A percentile compares a stretch with the other conserved stretches of the same genome.
These are phyloP conservation scores for Dryomyza anilis DNA, from an alignment of 2,888 invertebrate species.

Conservation along the genomic window DNA sequence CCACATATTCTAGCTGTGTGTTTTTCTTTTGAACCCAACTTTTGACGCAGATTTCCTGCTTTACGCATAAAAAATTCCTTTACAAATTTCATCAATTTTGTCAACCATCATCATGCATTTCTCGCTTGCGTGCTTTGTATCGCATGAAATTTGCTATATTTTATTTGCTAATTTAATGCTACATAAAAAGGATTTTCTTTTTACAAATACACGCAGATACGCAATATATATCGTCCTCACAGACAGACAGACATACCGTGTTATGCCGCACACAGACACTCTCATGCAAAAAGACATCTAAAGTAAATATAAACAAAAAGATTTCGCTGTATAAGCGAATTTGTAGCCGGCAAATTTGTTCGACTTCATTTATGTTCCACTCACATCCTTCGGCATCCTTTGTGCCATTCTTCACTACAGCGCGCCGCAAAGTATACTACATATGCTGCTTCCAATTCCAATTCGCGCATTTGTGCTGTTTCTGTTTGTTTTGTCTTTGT, in stretches of 20 bases:
- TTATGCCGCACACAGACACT: not conserved
- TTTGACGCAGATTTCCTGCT: not conserved
- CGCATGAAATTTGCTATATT: constrained; percentile 10
- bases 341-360: constrained; percentile 14
- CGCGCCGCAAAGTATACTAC: not conserved
- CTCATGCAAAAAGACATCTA: not conserved
- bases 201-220: not conserved
- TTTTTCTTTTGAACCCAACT: not conserved
- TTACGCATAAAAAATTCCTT: not conserved
- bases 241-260: not conserved
- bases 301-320: constrained; percentile 9
- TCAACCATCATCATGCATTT: not conserved
- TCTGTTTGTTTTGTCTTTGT: not conserved
- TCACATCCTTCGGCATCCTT: not conserved
- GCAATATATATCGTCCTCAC: not conserved
- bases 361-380: constrained; percentile 17
- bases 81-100: not conserved
- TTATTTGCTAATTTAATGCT: constrained; percentile 17
- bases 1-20: not conserved
- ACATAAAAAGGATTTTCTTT: constrained; percentile 3
- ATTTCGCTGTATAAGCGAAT: constrained; percentile 15
- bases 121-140: not conserved
- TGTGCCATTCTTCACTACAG: not conserved
- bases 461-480: too few species aligned
- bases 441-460: too few species aligned